Evolutionary conservation across 2,888 invertebrate genomes (phyloP).

Genomic region (Galeruca laticollis): DNA sequence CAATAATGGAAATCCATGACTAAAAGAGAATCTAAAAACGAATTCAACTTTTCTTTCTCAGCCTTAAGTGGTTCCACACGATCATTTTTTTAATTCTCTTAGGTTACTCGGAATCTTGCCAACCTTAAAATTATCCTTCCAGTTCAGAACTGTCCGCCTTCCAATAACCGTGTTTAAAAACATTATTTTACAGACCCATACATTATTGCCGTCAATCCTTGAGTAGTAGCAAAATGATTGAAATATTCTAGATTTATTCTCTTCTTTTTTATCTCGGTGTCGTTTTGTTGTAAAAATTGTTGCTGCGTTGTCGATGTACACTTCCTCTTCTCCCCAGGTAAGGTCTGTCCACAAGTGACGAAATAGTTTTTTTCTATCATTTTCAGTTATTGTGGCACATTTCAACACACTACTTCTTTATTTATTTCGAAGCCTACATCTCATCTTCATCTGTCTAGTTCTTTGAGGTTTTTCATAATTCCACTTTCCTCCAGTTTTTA

Average conservation of each 20-base stretch:
- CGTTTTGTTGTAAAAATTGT: too few relatives aligned
- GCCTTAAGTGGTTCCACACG: too few relatives aligned
- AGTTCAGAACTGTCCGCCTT: neutral
- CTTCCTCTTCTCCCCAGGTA: too few relatives aligned
- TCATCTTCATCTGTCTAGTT: constrained; percentile 34
- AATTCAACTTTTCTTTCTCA: neutral
- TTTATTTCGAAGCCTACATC: constrained; percentile 33
- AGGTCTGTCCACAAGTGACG: constrained; percentile 31
- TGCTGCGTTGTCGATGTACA: too few relatives aligned
- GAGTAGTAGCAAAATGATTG: too few relatives aligned
- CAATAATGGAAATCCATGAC: constrained; percentile 43
- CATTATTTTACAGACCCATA: constrained; percentile 33
- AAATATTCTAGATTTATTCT: too few relatives aligned
- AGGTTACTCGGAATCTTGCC: too few relatives aligned
- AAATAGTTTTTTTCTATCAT: constrained; percentile 32
- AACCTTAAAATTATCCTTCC: too few relatives aligned
- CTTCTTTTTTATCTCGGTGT: too few relatives aligned
- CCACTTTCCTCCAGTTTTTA: constrained; percentile 38
- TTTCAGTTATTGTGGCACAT: constrained; percentile 33
- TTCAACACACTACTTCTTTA: constrained; percentile 19
- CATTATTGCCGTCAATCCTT: constrained; percentile 38
- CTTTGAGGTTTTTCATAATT: constrained; percentile 34
- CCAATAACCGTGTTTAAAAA: constrained; percentile 21
- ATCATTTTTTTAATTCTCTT: too few relatives aligned
- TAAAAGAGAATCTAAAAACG: constrained; percentile 35